phyloP scores from a whole-genome alignment of 2,888 invertebrate species.

The Epistrophe grossulariae region DNA sequence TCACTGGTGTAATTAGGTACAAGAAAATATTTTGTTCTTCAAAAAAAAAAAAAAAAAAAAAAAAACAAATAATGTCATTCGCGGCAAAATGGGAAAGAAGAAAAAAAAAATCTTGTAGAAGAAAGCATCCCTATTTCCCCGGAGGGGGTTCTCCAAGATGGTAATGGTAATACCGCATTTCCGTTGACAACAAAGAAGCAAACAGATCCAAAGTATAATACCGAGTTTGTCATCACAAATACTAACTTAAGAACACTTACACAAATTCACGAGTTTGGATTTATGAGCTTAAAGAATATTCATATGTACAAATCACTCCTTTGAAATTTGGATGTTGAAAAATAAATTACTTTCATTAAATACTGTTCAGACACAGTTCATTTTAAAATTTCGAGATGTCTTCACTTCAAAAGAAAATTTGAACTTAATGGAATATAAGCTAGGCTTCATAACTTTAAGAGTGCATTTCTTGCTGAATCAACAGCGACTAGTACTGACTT shows the following conservation, averaged over 20 bases:
- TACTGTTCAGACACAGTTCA: not conserved
- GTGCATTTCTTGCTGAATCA: too few relatives aligned
- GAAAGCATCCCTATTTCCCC: slow-evolving; percentile 21
- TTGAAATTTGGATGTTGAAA: not conserved
- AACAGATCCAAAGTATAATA: slow-evolving; percentile 31
- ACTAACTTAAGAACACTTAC: slow-evolving; percentile 11
- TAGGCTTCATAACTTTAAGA: too few relatives aligned
- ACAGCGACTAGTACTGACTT: too few relatives aligned
- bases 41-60: slow-evolving; percentile 14
- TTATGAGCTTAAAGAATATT: slow-evolving; percentile 18
- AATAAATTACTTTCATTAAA: not conserved
- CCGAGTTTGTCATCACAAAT: slow-evolving; percentile 45
- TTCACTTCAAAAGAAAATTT: not conserved
- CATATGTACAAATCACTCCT: not conserved
- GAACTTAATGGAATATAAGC: too few relatives aligned
- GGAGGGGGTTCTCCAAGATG: not conserved
- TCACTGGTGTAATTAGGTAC: slow-evolving; percentile 68
- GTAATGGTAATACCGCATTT: slow-evolving; percentile 23
- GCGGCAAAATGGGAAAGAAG: not conserved
- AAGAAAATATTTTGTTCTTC: slow-evolving; percentile 58
- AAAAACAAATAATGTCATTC: slow-evolving; percentile 16
- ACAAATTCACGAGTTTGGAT: slow-evolving; percentile 16
- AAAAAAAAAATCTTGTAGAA: not conserved
- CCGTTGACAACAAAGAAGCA: slow-evolving; percentile 36
- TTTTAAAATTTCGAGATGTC: not conserved